Percentiles rank a stretch among this genome's conserved stretches.
phyloP scores from a whole-genome alignment of 1,140 invertebrate genomes.

The Brachionus koreanus region DNA sequence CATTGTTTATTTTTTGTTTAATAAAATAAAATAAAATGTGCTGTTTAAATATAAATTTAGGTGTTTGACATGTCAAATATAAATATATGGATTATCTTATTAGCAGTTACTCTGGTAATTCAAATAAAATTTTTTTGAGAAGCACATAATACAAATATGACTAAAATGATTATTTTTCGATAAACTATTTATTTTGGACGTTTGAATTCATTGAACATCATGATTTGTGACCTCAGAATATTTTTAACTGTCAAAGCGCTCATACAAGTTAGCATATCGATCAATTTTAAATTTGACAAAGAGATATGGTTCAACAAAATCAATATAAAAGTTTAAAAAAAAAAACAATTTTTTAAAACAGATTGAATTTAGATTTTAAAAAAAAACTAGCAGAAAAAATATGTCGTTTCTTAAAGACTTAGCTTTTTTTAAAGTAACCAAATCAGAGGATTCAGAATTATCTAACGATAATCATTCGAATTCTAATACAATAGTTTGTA shows the following conservation, averaged over 20 bases:
- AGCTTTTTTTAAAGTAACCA: neutral
- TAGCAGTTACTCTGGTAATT: neutral
- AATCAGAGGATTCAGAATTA: neutral
- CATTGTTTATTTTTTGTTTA: neutral
- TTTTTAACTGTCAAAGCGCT: neutral
- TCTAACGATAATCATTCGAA: constrained; percentile 8
- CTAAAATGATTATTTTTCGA: neutral
- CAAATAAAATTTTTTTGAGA: neutral
- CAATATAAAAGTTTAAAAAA: neutral
- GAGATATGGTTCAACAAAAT: neutral
- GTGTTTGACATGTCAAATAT: neutral
- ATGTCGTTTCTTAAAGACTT: constrained; percentile 24
- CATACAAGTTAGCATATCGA: neutral
- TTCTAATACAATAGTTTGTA: constrained; percentile 24
- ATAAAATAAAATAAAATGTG: neutral
- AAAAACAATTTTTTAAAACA: neutral
- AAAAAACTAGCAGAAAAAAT: neutral
- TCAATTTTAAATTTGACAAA: neutral
- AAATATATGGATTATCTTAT: neutral
- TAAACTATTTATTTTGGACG: neutral
- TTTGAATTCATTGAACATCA: neutral
- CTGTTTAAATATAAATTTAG: neutral
- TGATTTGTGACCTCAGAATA: neutral
- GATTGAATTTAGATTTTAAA: neutral
- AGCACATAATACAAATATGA: neutral